Conservation (phyloP, 2,888 invertebrate genomes). For the Melitaea athalia region DNA sequence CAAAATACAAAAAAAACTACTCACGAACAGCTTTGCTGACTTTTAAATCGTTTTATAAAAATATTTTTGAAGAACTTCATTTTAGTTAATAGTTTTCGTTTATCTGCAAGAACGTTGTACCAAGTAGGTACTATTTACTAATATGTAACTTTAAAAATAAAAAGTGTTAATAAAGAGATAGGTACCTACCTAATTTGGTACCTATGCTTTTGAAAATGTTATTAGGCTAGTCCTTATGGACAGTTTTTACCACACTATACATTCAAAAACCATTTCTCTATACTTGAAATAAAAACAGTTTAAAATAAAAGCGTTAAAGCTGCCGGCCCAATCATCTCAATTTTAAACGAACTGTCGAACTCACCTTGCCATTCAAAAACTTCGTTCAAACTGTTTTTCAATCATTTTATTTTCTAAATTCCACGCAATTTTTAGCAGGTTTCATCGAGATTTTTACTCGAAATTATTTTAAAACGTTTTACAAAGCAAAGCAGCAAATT, state of each 20-base stretch:
- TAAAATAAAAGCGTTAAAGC: not conserved
- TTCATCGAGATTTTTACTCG: not conserved
- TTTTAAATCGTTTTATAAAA: constrained; percentile 17
- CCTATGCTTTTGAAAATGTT: no score
- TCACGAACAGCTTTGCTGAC: constrained; percentile 29
- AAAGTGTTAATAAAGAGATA: no score
- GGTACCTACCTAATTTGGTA: no score
- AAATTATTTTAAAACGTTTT: constrained; percentile 3
- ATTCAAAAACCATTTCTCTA: not conserved
- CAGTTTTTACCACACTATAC: no score
- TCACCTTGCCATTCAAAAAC: constrained; percentile 15
- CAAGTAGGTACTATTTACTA: no score
- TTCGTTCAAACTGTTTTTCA: not conserved
- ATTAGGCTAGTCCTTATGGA: no score
- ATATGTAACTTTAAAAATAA: no score
- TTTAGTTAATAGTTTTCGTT: not conserved
- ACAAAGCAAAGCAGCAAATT: not conserved
- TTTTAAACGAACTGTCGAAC: constrained; percentile 23
- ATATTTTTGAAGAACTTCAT: constrained; percentile 23
- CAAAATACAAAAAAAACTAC: constrained; percentile 1
- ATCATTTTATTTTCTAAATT: not conserved
- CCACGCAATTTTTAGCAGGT: not conserved
- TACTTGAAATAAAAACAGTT: not conserved
- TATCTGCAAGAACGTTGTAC: not conserved
- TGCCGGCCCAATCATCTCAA: constrained; percentile 18